Evolutionary conservation across 2,888 invertebrate species (phyloP), one percentile per base, ranked within the genome.

Genomic region (Cephus runcator): DNA sequence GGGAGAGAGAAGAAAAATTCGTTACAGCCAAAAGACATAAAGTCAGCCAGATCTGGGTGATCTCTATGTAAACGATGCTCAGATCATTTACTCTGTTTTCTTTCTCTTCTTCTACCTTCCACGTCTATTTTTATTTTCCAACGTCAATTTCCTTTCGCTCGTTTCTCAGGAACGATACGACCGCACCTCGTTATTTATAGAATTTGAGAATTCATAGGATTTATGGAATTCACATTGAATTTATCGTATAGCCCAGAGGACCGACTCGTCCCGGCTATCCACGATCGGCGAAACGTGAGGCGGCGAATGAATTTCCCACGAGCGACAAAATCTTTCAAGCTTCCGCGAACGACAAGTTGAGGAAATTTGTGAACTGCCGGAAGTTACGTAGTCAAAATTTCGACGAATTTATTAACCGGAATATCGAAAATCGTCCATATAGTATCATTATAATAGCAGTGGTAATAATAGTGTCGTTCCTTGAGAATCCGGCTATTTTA

Each of bases 71-170:
- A 56, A 56, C 56, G 56, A 23, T 56, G 23, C 56, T 56, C 56
- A 23, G 56, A 56, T 56, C 56, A 23, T 56, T 56, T 56, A 56
- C 56, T 56, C 56, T 56, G 56, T 56, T 56, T 56, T 56, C 56
- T 56, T 34, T 75, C 30, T 78, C 40, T 75, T 33, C 11, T 76
- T 77, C 15, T 15, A 73, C 71, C 3, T 56, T 69, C 68, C 30
- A 71, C n/a, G 69, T 34, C 78, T 56, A 33, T 68, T 56, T 56
- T 56, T 56, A 56, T 75, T 36, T 76, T 75, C 34, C 40, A 56
- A 75, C 56, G 56, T 56, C 56, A 56, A 56, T 56, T 56, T 56
- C 9, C 56, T 56, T 56, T 56, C 56, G 56, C 56, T 23, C 56
- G 56, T 15, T 56, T 56, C 56, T 56, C 23, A 56, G 56, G 56